Evolutionary conservation across 2,113 vertebrate genomes (phyloP).

Genomic region (Toxotes jaculatrix): DNA sequence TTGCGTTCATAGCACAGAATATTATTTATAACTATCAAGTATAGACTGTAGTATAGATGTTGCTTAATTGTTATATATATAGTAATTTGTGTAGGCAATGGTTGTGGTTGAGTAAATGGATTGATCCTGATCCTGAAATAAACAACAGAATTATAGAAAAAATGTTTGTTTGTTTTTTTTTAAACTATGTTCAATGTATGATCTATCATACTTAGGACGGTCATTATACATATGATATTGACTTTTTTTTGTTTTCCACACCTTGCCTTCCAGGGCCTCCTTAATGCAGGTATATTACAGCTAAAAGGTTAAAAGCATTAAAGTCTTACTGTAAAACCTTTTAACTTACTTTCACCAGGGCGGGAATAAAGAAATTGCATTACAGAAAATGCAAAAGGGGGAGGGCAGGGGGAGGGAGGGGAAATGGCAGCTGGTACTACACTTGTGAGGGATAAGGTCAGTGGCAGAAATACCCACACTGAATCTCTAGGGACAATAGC

Average conservation of each 20-base stretch:
- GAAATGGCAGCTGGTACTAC: conserved; percentile 62
- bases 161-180: too few species aligned
- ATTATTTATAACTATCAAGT: background rate
- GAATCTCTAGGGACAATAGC: conserved; percentile 53
- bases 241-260: background rate
- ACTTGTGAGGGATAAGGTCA: conserved; percentile 75
- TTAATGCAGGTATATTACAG: background rate
- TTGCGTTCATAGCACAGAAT: background rate
- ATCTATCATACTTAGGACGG: background rate
- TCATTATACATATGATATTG: background rate
- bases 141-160: background rate
- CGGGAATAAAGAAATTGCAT: conserved; percentile 46
- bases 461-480: conserved; percentile 71
- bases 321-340: conserved; percentile 35
- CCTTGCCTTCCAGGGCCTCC: background rate
- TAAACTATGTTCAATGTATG: too few species aligned
- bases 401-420: conserved; percentile 20
- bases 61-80: too few species aligned
- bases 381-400: conserved; percentile 28
- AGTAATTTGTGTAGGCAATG: too few species aligned
- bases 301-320: conserved; percentile 33
- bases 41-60: too few species aligned
- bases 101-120: too few species aligned
- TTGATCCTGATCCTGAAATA: background rate
- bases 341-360: conserved; percentile 10